Evolutionary conservation across 2,888 invertebrate species (phyloP), one percentile per base, ranked within the genome.

Genomic region (Artemia sinica): DNA sequence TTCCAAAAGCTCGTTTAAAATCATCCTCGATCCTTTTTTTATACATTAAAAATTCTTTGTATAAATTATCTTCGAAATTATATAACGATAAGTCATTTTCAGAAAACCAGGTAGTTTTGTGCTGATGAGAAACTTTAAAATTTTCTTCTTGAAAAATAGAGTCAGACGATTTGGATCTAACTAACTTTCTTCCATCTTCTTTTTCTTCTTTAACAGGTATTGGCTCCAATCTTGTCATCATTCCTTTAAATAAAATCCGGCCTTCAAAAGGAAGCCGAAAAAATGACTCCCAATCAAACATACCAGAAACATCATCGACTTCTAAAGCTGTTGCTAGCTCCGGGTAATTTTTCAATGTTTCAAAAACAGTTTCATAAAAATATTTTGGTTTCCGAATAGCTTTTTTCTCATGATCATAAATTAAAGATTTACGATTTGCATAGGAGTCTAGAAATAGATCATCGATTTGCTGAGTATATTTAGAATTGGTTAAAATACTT

Each of bases 291-390:
- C 58, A 58, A 14, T 58, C 58, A 14, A 58, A 58, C 8, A 14
- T 7, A 14, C 58, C 58, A 8, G n/a, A 58, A 14, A 58, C 9
- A 14, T 58, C 7, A 6, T 58, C 58, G 8, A 58, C 14, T 14
- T 58, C 58, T 6, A 58, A 14, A 9, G 58, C 58, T 58, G 58
- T 58, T 14, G 58, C 58, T 14, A 58, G 58, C 14, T 58, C 58
- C n/a, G 58, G 58, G 14, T 58, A 58, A 58, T 58, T 58, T 58
- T 58, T 58, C 58, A 58, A 14, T 14, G 58, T 58, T 58, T 58
- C 58, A 58, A 58, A 58, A 9, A 58, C 58, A 8, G 58, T 58
- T 58, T 58, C 58, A 8, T 58, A 14, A 14, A 58, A 58, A 14
- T 8, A 58, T 58, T 58, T 58, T 14, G 58, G 58, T 14, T 58